Evolutionary conservation across 1,140 invertebrate species (phyloP).

Genomic region (Drosophila pallidifrons): DNA sequence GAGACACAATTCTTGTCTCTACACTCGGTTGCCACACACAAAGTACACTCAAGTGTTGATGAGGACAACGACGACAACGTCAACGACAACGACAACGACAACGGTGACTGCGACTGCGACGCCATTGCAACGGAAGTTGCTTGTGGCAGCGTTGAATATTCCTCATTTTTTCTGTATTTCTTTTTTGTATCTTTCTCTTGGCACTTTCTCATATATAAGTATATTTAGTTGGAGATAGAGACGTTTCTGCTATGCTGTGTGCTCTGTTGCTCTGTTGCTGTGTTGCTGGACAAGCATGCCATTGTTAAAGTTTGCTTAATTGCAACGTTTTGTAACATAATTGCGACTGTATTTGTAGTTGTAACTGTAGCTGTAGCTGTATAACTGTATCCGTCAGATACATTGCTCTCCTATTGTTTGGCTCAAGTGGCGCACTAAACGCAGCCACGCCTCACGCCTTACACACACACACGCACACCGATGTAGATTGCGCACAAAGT

Average conservation of each 20-base stretch:
- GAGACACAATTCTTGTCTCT: slow-evolving; percentile 43
- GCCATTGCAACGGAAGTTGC: slow-evolving; percentile 54
- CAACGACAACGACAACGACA: not conserved
- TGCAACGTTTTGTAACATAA: slow-evolving; percentile 81
- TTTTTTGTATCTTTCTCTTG: slow-evolving; percentile 8
- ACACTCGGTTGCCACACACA: slow-evolving; percentile 21
- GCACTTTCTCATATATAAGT: slow-evolving; percentile 11
- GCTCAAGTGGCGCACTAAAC: slow-evolving; percentile 71
- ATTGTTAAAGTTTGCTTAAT: slow-evolving; percentile 80
- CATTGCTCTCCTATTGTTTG: slow-evolving; percentile 56
- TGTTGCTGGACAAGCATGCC: slow-evolving; percentile 35
- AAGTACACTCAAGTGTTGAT: slow-evolving; percentile 55
- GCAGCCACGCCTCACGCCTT: slow-evolving; percentile 22
- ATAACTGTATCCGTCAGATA: slow-evolving; percentile 45
- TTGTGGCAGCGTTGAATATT: slow-evolving; percentile 25
- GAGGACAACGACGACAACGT: slow-evolving; percentile 49
- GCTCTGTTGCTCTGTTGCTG: not conserved
- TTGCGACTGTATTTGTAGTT: slow-evolving; percentile 61
- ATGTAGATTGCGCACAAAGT: slow-evolving; percentile 80
- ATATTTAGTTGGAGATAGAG: slow-evolving; percentile 49
- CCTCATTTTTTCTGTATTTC: not conserved
- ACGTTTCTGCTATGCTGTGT: not conserved
- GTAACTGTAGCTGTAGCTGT: not conserved
- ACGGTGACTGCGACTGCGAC: not conserved
- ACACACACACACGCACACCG: slow-evolving; percentile 17